phyloP scores from a whole-genome alignment of 1,140 invertebrate species.

The Cydia fagiglandana region DNA sequence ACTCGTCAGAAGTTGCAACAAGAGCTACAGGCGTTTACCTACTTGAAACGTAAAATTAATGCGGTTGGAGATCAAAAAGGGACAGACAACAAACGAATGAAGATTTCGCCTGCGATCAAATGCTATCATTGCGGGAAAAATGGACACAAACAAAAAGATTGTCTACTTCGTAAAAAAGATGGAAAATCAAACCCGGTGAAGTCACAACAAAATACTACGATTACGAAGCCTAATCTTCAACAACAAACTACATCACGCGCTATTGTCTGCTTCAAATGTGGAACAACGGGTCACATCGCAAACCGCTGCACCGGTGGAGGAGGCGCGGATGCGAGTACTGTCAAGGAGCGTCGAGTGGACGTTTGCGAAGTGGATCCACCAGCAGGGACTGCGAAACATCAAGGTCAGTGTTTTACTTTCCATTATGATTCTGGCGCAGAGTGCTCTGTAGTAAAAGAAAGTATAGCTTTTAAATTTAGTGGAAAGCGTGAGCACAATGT shows the following conservation, averaged over 20 bases:
- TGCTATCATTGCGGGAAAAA: conserved; percentile 40
- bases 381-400: background rate
- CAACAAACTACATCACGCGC: background rate
- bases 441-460: conserved; percentile 39
- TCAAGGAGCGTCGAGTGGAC: background rate
- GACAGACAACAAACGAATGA: conserved; percentile 22
- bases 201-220: background rate
- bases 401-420: background rate
- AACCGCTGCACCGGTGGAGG: conserved; percentile 32
- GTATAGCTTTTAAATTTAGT: conserved; percentile 35
- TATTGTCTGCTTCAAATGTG: conserved; percentile 34
- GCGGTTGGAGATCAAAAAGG: background rate
- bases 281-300: conserved; percentile 35
- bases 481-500: conserved; percentile 37
- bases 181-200: background rate
- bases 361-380: conserved; percentile 34
- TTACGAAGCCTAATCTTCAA: background rate
- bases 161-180: background rate
- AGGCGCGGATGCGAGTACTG: background rate
- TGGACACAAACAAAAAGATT: conserved; percentile 37
- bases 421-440: conserved; percentile 37
- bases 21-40: conserved; percentile 41
- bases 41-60: conserved; percentile 30
- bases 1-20: conserved; percentile 38
- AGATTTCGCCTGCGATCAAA: conserved; percentile 10